A percentile compares a stretch with the other conserved stretches of the same genome.
Evolutionary conservation across 1,140 invertebrate genomes (phyloP).

Genomic region (Brachystomella parvula): DNA sequence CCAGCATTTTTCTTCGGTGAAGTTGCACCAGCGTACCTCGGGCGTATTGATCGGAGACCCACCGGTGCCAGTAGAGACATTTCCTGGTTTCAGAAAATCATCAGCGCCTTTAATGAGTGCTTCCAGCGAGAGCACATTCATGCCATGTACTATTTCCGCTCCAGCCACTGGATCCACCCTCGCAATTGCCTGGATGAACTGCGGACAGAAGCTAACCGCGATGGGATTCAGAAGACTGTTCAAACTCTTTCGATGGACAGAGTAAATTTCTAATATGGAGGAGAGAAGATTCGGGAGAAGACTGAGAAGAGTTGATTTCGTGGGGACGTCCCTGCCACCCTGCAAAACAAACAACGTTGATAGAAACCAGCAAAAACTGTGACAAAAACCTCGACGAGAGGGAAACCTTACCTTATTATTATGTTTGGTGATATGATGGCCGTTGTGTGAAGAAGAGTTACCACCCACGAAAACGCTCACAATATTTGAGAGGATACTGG

Average conservation of each 20-base stretch:
- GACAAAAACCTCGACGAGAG: too few relatives aligned
- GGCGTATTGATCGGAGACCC: background rate
- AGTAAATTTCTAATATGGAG: background rate
- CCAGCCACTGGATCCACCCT: background rate
- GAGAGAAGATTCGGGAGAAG: background rate
- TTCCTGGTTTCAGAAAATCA: background rate
- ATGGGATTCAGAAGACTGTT: background rate
- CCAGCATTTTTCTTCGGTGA: too few relatives aligned
- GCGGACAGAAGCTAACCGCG: background rate
- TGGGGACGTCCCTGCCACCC: background rate
- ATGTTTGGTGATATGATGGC: too few relatives aligned
- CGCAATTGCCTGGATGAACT: background rate
- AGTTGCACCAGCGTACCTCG: background rate
- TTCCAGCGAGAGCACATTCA: conserved; percentile 3
- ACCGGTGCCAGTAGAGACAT: background rate
- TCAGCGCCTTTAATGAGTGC: background rate
- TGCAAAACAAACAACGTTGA: background rate
- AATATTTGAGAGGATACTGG: background rate
- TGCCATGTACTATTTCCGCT: background rate
- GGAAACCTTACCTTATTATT: too few relatives aligned
- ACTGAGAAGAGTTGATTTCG: background rate
- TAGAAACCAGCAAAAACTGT: too few relatives aligned
- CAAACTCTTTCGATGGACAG: background rate
- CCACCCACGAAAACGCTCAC: conserved; percentile 3
- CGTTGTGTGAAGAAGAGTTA: background rate